Percentiles rank a stretch among this genome's conserved stretches.
These are phyloP conservation scores for Mastacembelus armatus DNA, from an alignment of 2,797 vertebrate genomes.

Conservation along the genomic window DNA sequence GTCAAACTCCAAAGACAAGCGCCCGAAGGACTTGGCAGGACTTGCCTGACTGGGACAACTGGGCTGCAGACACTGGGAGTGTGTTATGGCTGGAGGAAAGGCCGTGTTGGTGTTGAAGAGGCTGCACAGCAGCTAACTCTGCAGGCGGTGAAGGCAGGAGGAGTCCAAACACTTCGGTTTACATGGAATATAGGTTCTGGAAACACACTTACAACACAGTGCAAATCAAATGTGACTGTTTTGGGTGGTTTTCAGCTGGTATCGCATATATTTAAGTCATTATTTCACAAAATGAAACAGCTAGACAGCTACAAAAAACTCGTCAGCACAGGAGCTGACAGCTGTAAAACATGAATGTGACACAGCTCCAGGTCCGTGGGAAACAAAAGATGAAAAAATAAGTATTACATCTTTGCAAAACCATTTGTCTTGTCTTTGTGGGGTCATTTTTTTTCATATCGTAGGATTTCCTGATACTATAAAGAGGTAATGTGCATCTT, in stretches of 20 bases:
- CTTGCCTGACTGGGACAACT: constrained; percentile 63
- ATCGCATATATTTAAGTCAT: not conserved
- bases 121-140: constrained; percentile 36
- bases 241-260: constrained; percentile 10
- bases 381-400: too few relatives aligned
- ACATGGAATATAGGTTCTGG: constrained; percentile 31
- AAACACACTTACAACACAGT: constrained; percentile 1
- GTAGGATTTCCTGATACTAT: too few relatives aligned
- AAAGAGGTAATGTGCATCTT: too few relatives aligned
- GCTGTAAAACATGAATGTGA: too few relatives aligned
- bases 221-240: not conserved
- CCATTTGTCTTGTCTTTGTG: too few relatives aligned
- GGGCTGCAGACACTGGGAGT: constrained; percentile 65
- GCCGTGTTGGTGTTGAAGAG: constrained; percentile 34
- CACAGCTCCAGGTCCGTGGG: too few relatives aligned
- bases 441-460: too few relatives aligned
- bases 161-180: constrained; percentile 43
- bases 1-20: constrained; percentile 58
- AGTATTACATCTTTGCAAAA: too few relatives aligned
- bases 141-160: constrained; percentile 22
- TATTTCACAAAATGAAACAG: not conserved
- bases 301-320: not conserved
- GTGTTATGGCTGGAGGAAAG: constrained; percentile 66
- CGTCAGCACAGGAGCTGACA: too few relatives aligned
- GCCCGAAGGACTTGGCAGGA: constrained; percentile 69